Base-by-base conservation (phyloP, 1,140 invertebrate genomes). In the Cotesia glomerata region DNA sequence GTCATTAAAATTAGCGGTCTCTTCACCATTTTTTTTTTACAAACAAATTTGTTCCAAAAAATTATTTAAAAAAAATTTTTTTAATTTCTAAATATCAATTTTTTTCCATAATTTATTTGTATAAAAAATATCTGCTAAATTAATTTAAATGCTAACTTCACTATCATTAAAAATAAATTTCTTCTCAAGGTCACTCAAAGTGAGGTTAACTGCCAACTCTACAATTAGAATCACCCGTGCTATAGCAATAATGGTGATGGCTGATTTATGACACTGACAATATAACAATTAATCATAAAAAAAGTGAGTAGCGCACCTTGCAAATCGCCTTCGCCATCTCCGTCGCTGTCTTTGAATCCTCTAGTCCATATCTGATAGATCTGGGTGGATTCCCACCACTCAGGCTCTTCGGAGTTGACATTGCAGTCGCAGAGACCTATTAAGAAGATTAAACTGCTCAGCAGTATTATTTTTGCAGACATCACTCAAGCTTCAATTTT, bases 291-390 rank as follows among this genome's bases (percentile, higher is more conserved):
- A 1, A 26, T 26, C 26, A 26, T 26, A 26, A 26, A 26, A 26
- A 58, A 14, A 59, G 34, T 58, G 34, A 14, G 39, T 73, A 70
- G 71, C 65, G 26, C 79, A 92, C 92, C 92, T 82, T 89, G 88
- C 4, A 95, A 74, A 82, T 95, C 93, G 1, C 94, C 93, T 36
- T 91, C 86, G 1, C 94, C 94, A 83, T 94, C 91, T 1, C 90
- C 91, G 80, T 94, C 85, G 66, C 89, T 90, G 79, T 95, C 94
- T 71, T 89, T 89, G 81, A 94, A 94, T 3, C 92, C 93, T 71
- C 91, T 86, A 1, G 91, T 90, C 82, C 93, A 93, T 26, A 95
- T 91, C 80, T 94, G 91, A 82, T 95, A 95, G 61, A 94, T 88
- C 35, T 91, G 85, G 0, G 90, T 89, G 26, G 88, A 89, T 77